Base-by-base conservation (phyloP, 2,888 invertebrate species). In the Psylliodes chrysocephalus region DNA sequence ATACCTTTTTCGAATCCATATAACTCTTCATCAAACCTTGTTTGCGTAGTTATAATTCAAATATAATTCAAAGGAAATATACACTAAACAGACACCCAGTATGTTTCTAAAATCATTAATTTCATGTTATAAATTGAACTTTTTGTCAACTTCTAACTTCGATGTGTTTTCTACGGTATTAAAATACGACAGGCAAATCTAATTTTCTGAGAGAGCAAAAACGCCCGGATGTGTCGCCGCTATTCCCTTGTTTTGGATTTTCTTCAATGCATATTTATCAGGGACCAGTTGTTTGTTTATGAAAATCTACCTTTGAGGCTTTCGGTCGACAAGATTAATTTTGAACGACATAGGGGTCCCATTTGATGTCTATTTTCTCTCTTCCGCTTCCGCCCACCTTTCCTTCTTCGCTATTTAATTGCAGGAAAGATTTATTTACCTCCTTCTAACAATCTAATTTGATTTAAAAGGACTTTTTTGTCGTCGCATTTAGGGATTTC, bases 211-310 rank as follows among this genome's bases (percentile, higher is more conserved):
- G 22, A 2, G 6, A 22, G 3, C 22, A 22, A 22, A 22, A 22
- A 4, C 22, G 6, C 1, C 35, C 25, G 6, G 33, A 10, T 14
- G 3, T 15, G 38, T 60, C 4, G 25, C 38, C 63, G 33, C 60
- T 57, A 42, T 54, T 65, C 44, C 54, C 38, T 42, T 62, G 64
- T 65, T 42, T 44, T 8, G 46, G 25, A 56, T 10, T 12, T 57
- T 67, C 53, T 51, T 42, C 40, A 14, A 61, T 69, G 65, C 63
- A 69, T 69, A 69, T 67, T 69, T 52, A 69, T 61, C 7, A 49
- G 44, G 54, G 30, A 35, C 35, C 14, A 22, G 47, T 47, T 69
- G 67, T 69, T 69, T 69, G 69, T 67, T 65, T 63, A 69, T 69
- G 69, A 60, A 67, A 69, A 69, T 65, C 35, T 47, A 60, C 59